Evolutionary conservation across 2,888 invertebrate genomes (phyloP).

Genomic region (Pheosia gnoma): DNA sequence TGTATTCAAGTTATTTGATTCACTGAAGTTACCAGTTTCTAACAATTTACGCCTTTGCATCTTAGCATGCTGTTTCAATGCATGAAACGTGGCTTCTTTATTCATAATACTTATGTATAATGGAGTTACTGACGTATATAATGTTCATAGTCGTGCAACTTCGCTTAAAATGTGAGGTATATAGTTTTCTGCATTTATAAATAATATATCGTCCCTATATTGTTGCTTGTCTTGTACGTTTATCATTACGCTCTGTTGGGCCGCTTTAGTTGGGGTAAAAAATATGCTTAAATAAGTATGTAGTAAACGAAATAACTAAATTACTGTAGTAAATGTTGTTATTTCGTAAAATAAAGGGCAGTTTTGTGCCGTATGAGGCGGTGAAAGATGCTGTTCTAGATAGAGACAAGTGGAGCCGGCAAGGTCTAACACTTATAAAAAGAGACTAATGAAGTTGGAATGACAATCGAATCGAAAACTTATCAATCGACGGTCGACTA

Average conservation of each 20-base stretch:
- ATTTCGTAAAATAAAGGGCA: too few relatives aligned
- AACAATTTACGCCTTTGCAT: constrained; percentile 6
- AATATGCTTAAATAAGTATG: too few relatives aligned
- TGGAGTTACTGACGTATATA: background rate
- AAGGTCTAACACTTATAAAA: too few relatives aligned
- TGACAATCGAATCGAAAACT: too few relatives aligned
- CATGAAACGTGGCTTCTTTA: constrained; percentile 5
- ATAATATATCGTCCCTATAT: background rate
- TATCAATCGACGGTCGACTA: too few relatives aligned
- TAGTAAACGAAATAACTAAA: too few relatives aligned
- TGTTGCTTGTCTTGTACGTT: background rate
- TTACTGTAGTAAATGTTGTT: too few relatives aligned
- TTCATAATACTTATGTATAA: background rate
- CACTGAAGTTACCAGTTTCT: constrained; percentile 3
- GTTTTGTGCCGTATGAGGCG: too few relatives aligned
- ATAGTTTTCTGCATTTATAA: background rate
- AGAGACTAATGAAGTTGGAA: too few relatives aligned
- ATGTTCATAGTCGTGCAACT: background rate
- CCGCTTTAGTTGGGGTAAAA: too few relatives aligned
- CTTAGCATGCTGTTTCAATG: constrained; percentile 5
- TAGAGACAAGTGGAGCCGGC: too few relatives aligned
- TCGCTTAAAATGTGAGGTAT: background rate
- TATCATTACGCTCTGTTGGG: background rate
- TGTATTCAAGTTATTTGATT: background rate
- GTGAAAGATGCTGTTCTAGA: too few relatives aligned